phyloP scores from a whole-genome alignment of 2,888 invertebrate species.

The Parthenolecanium corni region DNA sequence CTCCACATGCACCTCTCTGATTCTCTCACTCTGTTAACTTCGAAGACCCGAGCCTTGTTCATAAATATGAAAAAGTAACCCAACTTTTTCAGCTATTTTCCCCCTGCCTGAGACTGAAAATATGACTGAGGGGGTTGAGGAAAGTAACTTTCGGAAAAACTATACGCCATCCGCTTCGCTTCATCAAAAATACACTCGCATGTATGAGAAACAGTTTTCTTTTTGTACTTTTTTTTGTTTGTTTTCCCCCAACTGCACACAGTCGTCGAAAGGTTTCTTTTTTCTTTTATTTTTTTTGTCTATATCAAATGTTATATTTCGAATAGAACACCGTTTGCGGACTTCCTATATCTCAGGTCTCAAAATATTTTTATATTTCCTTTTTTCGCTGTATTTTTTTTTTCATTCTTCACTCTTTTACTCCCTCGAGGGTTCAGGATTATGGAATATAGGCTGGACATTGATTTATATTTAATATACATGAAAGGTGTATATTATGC shows the following conservation, averaged over 20 bases:
- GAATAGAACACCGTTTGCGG: constrained; percentile 1
- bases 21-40: neutral
- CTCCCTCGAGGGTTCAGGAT: neutral
- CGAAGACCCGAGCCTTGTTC: neutral
- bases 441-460: constrained; percentile 1
- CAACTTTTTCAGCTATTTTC: neutral
- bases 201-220: neutral
- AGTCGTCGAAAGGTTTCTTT: neutral
- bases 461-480: constrained; percentile 20
- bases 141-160: constrained; percentile 12
- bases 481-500: neutral
- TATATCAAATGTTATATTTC: neutral
- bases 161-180: constrained; percentile 17
- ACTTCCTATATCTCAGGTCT: constrained; percentile 17
- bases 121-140: no score
- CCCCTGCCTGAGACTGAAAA: no score
- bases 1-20: no score
- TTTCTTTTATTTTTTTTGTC: neutral
- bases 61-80: constrained; percentile 24
- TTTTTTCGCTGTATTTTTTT: neutral
- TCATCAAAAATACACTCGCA: constrained; percentile 26
- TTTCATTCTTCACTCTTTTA: neutral
- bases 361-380: constrained; percentile 19
- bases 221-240: neutral
- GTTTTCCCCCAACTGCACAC: neutral